Conservation (phyloP, 2,888 invertebrate genomes). For the Lasioglossum leucozonium region DNA sequence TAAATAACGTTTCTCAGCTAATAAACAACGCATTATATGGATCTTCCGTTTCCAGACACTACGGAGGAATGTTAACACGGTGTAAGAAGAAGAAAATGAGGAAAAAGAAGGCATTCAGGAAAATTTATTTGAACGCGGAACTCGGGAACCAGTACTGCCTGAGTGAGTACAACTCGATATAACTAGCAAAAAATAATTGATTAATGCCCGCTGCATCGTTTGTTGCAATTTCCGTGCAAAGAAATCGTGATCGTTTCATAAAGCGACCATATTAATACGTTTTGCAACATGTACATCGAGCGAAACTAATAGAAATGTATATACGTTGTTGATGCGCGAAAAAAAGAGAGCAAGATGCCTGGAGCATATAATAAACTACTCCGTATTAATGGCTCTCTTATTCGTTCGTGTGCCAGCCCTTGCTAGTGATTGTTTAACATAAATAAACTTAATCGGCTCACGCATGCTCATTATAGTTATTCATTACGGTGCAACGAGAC, state of each 20-base stretch:
- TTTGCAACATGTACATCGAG: not conserved
- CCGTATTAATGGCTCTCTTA: not conserved
- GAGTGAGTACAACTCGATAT: slow-evolving; percentile 41
- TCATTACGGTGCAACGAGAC: not conserved
- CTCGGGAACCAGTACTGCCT: slow-evolving; percentile 32
- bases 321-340: not conserved
- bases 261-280: not conserved
- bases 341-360: not conserved
- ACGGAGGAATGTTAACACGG: slow-evolving; percentile 46
- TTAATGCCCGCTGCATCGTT: slow-evolving; percentile 15
- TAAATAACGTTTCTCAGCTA: slow-evolving; percentile 16
- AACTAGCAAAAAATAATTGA: slow-evolving; percentile 38
- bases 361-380: not conserved
- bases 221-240: not conserved
- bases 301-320: not conserved
- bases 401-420: not conserved
- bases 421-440: not conserved
- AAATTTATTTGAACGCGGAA: slow-evolving; percentile 51
- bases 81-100: slow-evolving; percentile 29
- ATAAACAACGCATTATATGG: slow-evolving; percentile 44
- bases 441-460: not conserved
- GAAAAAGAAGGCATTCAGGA: slow-evolving; percentile 35
- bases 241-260: not conserved
- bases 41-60: slow-evolving; percentile 40
- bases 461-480: not conserved